These are phyloP conservation scores for Corella eumyota DNA, from an alignment of 23 tunicate species.

Conservation along the genomic window DNA sequence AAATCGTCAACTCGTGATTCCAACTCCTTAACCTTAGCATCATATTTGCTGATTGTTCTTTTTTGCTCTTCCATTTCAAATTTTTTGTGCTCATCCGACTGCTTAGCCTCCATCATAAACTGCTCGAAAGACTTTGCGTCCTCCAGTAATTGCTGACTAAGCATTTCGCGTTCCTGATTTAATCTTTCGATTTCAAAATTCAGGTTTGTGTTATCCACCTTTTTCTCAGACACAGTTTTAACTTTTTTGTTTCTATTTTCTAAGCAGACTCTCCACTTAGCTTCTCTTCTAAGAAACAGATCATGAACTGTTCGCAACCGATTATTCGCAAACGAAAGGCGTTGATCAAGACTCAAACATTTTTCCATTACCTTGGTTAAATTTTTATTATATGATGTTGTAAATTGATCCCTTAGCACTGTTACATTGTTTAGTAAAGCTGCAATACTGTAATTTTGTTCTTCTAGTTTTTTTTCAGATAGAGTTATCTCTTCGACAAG, in stretches of 20 bases:
- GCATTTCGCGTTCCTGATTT: slow-evolving; percentile 54
- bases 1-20: too few species aligned
- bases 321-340: slow-evolving; percentile 65
- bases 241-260: slow-evolving; percentile 17
- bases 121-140: slow-evolving; percentile 64
- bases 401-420: too few species aligned
- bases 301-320: slow-evolving; percentile 64
- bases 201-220: slow-evolving; percentile 18
- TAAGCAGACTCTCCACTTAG: slow-evolving; percentile 49
- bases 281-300: slow-evolving; percentile 38
- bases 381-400: slow-evolving; percentile 19
- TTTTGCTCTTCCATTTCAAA: too few species aligned
- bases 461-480: too few species aligned
- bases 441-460: too few species aligned
- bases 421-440: too few species aligned
- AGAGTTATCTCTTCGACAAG: too few species aligned
- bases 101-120: slow-evolving; percentile 8
- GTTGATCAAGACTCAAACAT: slow-evolving; percentile 53
- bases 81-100: too few species aligned
- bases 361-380: slow-evolving; percentile 24
- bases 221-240: background rate
- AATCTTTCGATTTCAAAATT: slow-evolving; percentile 32
- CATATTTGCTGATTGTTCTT: too few species aligned
- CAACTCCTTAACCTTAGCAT: too few species aligned
- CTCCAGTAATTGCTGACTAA: slow-evolving; percentile 50